Conservation (phyloP, 2,113 vertebrate species). For the Zapornia atra region DNA sequence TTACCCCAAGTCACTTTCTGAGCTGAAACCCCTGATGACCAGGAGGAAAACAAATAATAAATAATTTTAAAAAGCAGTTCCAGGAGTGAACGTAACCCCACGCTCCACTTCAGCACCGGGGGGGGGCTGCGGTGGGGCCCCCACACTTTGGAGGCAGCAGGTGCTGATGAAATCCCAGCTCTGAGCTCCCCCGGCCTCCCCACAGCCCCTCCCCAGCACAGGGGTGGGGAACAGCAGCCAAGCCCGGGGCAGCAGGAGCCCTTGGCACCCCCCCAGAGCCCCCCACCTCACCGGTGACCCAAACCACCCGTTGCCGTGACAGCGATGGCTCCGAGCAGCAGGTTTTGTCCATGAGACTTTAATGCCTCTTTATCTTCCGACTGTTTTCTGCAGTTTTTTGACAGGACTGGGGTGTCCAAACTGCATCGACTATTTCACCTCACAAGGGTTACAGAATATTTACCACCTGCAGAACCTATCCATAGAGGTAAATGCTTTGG, state of each 20-base stretch:
- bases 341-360: not conserved
- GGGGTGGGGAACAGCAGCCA: not conserved
- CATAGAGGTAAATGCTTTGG: conserved; percentile 88
- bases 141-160: not conserved
- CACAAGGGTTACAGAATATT: conserved; percentile 94
- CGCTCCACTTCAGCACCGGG: not conserved
- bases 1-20: not conserved
- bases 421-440: conserved; percentile 98
- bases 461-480: conserved; percentile 97
- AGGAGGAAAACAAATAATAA: not conserved
- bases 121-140: not conserved
- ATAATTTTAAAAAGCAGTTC: not conserved
- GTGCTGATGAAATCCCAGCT: not conserved
- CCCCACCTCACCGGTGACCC: not conserved
- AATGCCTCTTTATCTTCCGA: conserved; percentile 56
- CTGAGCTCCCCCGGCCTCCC: not conserved
- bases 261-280: not conserved
- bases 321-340: not conserved
- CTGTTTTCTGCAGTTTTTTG: conserved; percentile 91
- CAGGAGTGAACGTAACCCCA: not conserved
- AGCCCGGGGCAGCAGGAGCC: not conserved
- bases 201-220: not conserved
- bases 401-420: conserved; percentile 97
- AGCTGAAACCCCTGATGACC: not conserved
- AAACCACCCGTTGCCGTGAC: too few relatives aligned